These are phyloP conservation scores for Corythornis madagascariensis DNA, from an alignment of 2,113 vertebrate species.

Conservation along the genomic window DNA sequence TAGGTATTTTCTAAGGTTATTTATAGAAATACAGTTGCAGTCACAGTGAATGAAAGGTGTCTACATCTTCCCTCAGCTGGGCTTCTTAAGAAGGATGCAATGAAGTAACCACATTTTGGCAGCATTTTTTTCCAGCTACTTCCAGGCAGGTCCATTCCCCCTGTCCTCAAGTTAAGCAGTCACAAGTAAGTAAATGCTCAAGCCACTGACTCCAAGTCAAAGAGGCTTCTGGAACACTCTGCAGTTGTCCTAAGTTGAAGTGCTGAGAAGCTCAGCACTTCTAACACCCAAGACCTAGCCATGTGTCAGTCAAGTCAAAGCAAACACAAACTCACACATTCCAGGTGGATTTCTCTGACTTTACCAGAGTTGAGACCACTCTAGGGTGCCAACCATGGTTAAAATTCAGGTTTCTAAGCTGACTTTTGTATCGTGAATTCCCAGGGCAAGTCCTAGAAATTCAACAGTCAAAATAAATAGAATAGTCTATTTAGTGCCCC, in stretches of 20 bases:
- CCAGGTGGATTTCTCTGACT: neutral
- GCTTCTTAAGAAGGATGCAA: neutral
- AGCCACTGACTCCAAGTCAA: neutral
- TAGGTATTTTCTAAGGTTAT: no score
- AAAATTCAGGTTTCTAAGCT: neutral
- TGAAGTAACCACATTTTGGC: neutral
- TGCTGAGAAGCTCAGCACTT: neutral
- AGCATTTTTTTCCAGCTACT: neutral
- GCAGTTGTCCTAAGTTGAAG: neutral
- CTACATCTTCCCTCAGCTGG: neutral
- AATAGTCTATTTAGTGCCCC: neutral
- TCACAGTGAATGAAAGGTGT: neutral
- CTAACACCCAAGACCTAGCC: neutral
- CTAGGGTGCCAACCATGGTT: neutral
- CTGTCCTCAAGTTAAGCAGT: neutral
- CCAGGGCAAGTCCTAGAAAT: neutral
- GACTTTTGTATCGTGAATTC: neutral
- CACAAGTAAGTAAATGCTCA: neutral
- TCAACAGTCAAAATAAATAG: neutral
- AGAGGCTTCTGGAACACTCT: neutral
- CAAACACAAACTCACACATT: neutral
- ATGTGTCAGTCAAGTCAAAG: neutral
- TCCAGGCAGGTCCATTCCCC: neutral
- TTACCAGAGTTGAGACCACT: neutral
- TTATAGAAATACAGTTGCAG: neutral